A percentile compares a stretch with the other conserved stretches of the same genome.
phyloP scores from a whole-genome alignment of 2,888 invertebrate genomes.

The Hetaerina titia region DNA sequence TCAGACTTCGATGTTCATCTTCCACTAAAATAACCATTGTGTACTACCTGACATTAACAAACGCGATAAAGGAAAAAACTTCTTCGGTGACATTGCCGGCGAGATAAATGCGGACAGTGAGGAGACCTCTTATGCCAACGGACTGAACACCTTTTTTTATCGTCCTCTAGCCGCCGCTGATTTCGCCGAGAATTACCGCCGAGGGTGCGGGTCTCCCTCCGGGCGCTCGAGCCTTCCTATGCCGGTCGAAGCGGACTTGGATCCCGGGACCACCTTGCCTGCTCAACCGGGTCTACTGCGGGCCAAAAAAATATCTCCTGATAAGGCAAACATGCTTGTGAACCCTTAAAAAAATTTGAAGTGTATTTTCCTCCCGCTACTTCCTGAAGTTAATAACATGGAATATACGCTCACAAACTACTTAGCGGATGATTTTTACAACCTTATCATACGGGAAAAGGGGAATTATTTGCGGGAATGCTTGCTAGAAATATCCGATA shows the following conservation, averaged over 20 bases:
- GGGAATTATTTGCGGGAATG: no score
- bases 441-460: no score
- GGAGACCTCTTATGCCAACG: not conserved
- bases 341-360: not conserved
- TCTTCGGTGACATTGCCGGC: not conserved
- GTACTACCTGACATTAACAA: not conserved
- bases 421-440: not conserved
- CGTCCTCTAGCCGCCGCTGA: not conserved
- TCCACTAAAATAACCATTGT: not conserved
- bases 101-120: conserved; percentile 6
- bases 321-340: not conserved
- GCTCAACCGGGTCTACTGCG: not conserved
- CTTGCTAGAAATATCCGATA: no score
- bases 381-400: not conserved
- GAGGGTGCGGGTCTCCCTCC: not conserved
- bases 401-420: not conserved
- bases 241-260: not conserved
- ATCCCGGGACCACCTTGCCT: not conserved
- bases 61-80: not conserved
- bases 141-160: not conserved
- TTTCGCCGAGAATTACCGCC: not conserved
- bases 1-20: conserved; percentile 4
- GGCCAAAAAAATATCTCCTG: conserved; percentile 1
- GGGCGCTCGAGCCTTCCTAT: conserved; percentile 2
- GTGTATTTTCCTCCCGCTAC: not conserved